Conservation (phyloP, 2,797 vertebrate species). For the Micromesistius poutassou region DNA sequence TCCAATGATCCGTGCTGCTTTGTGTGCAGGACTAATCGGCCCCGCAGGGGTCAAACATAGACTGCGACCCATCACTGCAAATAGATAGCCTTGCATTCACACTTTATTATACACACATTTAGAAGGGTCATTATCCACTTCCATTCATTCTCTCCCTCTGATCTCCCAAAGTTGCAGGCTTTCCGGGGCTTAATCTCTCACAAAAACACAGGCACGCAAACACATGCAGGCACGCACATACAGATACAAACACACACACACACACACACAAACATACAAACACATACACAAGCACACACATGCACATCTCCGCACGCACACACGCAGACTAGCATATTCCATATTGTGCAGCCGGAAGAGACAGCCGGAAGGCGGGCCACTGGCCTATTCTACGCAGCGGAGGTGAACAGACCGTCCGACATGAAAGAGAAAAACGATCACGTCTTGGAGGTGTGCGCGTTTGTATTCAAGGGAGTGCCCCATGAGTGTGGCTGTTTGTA, state of each 20-base stretch:
- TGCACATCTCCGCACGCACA: conserved; percentile 18
- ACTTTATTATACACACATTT: neutral
- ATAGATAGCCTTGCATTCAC: neutral
- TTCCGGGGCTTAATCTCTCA: neutral
- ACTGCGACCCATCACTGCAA: neutral
- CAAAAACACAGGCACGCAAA: neutral
- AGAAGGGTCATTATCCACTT: neutral
- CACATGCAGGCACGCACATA: conserved; percentile 11
- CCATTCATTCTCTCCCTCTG: neutral
- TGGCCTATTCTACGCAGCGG: neutral
- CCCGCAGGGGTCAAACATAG: neutral
- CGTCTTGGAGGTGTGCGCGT: conserved; percentile 30
- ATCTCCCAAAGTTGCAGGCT: neutral
- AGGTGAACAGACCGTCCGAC: conserved; percentile 36
- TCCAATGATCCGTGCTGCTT: neutral
- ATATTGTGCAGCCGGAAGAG: neutral
- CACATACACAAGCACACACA: conserved; percentile 22
- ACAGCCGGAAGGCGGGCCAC: neutral
- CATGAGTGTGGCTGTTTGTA: neutral
- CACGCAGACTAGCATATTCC: conserved; percentile 1
- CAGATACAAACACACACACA: neutral
- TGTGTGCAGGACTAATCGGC: neutral
- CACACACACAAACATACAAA: conserved; percentile 6
- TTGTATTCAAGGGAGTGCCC: neutral
- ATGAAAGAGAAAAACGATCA: conserved; percentile 39